Conservation (phyloP, 1,140 invertebrate species). For the Arctopsyche grandis region DNA sequence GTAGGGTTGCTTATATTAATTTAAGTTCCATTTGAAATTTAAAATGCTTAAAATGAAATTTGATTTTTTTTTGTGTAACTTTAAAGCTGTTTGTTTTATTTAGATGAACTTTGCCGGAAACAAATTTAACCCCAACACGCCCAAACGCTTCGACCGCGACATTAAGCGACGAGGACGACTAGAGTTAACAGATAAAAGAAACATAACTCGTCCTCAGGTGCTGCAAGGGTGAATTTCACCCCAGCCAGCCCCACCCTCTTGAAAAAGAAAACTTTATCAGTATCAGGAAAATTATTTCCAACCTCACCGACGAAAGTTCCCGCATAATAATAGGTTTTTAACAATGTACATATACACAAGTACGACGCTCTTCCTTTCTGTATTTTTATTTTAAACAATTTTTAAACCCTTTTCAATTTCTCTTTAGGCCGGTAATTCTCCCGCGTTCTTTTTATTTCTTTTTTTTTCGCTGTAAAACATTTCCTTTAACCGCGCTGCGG, state of each 20-base stretch:
- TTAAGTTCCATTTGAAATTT: too few relatives aligned
- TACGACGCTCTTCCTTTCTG: not conserved
- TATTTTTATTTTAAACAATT: not conserved
- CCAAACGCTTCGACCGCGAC: not conserved
- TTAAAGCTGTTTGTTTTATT: too few relatives aligned
- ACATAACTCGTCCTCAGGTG: constrained; percentile 22
- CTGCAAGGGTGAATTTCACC: not conserved
- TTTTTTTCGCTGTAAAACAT: not conserved
- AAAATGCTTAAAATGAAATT: too few relatives aligned
- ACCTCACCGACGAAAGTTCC: constrained; percentile 35
- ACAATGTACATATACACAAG: not conserved
- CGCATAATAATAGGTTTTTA: constrained; percentile 28
- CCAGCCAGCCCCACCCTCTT: not conserved
- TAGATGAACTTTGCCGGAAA: not conserved
- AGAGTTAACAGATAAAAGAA: constrained; percentile 32
- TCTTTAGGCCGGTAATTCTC: not conserved
- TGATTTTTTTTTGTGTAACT: too few relatives aligned
- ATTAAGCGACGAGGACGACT: not conserved
- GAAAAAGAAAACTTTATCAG: constrained; percentile 40
- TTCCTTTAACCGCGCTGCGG: not conserved
- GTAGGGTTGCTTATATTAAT: too few relatives aligned
- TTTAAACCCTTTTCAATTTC: constrained; percentile 7
- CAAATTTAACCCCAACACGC: constrained; percentile 4
- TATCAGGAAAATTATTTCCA: constrained; percentile 44
- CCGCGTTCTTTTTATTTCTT: not conserved